Percentiles rank a stretch among this genome's conserved stretches.
These are phyloP conservation scores for Tachuris rubrigastra DNA, from an alignment of 2,113 vertebrate genomes.

Conservation along the genomic window DNA sequence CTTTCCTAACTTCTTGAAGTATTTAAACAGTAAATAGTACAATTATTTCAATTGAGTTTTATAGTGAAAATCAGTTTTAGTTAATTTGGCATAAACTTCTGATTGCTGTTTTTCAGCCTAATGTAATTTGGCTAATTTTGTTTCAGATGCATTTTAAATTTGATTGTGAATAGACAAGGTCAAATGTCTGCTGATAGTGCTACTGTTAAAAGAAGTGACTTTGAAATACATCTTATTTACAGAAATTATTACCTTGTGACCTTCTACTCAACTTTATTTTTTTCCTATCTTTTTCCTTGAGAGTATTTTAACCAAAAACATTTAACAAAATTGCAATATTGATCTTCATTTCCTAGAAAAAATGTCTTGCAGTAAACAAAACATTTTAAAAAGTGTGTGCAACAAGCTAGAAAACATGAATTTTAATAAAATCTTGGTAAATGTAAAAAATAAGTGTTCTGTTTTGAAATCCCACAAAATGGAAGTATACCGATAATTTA, in stretches of 20 bases:
- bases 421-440: background rate
- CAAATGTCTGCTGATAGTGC: background rate
- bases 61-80: background rate
- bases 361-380: background rate
- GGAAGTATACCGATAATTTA: background rate
- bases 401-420: background rate
- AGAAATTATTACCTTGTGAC: background rate
- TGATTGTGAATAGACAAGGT: background rate
- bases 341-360: background rate
- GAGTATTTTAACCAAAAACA: background rate
- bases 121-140: slow-evolving; percentile 1
- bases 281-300: background rate
- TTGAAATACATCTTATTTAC: background rate
- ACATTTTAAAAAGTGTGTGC: background rate
- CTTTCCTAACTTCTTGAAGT: background rate
- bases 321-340: background rate
- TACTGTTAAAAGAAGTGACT: background rate
- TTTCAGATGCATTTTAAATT: background rate
- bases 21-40: background rate
- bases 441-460: background rate
- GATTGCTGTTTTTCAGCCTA: background rate
- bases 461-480: background rate
- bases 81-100: background rate
- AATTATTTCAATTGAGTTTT: background rate
- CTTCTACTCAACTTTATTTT: background rate